Percentiles rank a stretch among this genome's conserved stretches.
These are phyloP conservation scores for Phania funesta DNA, from an alignment of 2,888 invertebrate genomes.

Conservation along the genomic window DNA sequence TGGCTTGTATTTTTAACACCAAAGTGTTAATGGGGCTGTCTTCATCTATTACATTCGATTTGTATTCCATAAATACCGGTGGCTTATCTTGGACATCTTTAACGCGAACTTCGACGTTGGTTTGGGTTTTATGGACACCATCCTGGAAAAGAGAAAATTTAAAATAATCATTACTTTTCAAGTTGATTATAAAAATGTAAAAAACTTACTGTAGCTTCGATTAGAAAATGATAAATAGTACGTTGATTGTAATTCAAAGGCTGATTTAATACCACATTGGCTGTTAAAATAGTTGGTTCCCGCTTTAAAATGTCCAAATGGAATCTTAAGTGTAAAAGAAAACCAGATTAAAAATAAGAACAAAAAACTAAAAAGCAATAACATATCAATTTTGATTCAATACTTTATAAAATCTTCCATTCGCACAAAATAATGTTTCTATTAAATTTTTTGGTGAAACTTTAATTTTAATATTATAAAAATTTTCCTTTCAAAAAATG, in stretches of 20 bases:
- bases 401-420: too few relatives aligned
- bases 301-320: constrained; percentile 75
- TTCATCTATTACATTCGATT: constrained; percentile 89
- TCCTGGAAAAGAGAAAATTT: constrained; percentile 82
- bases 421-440: too few relatives aligned
- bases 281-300: constrained; percentile 85
- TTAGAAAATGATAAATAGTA: constrained; percentile 88
- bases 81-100: constrained; percentile 93
- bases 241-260: constrained; percentile 89
- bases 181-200: background rate
- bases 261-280: constrained; percentile 86
- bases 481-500: too few relatives aligned
- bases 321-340: constrained; percentile 73
- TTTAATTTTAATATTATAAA: too few relatives aligned
- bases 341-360: constrained; percentile 5
- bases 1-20: constrained; percentile 89
- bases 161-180: background rate
- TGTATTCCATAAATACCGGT: constrained; percentile 90
- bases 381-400: too few relatives aligned
- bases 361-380: background rate
- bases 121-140: constrained; percentile 87
- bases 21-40: constrained; percentile 91
- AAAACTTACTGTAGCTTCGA: constrained; percentile 86
- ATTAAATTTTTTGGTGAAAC: too few relatives aligned
- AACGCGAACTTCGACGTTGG: constrained; percentile 89